Base-by-base conservation (phyloP, 2,113 vertebrate species). In the Ceyx cyanopectus region DNA sequence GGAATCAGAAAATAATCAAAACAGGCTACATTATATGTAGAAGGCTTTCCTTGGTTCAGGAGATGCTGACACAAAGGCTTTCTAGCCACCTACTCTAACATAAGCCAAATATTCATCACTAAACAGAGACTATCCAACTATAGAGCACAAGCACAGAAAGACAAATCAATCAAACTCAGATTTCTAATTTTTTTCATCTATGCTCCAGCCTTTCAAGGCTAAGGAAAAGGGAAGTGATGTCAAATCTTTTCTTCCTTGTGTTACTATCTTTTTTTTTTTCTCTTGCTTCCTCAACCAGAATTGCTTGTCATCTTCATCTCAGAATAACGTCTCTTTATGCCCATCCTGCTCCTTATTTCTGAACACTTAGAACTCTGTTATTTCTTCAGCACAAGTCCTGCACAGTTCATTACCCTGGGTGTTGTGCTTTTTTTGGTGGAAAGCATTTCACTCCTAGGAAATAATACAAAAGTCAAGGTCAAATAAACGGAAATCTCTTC, bases 1-100 rank as follows among this genome's bases (percentile, higher is more conserved):
- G 81, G 75, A 91, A 85, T 21, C 60, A 84, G 53, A 29, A 80
- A 85, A 77, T 66, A 82, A 46, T 81, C 68, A 83, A 61, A 95
- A 14, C 32, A 87, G 76, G 54, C 41, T 80, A 60, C 19, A 24
- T 37, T 56, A 75, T 19, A 50, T 27, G 13, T 34, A 65, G 32
- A 80, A 90, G 16, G 23, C 54, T 85, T n/a, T 82, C 78, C 53
- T 60, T 81, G 57, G 32, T 78, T 91, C 62, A 73, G 45, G 41
- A 65, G 21, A 54, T 61, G 27, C 24, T 65, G 78, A 77, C 40
- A 54, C 27, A 32, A 27, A 85, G 73, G n/a, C 12, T 85, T 89
- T 73, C 75, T 48, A 68, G 30, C 11, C 45, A 66, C 56, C 19
- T 66, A 18, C 30, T 15, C 32, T 43, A 66, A 67, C 14, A 63